phyloP scores from a whole-genome alignment of 2,113 vertebrate species.

The Zosterops borbonicus region DNA sequence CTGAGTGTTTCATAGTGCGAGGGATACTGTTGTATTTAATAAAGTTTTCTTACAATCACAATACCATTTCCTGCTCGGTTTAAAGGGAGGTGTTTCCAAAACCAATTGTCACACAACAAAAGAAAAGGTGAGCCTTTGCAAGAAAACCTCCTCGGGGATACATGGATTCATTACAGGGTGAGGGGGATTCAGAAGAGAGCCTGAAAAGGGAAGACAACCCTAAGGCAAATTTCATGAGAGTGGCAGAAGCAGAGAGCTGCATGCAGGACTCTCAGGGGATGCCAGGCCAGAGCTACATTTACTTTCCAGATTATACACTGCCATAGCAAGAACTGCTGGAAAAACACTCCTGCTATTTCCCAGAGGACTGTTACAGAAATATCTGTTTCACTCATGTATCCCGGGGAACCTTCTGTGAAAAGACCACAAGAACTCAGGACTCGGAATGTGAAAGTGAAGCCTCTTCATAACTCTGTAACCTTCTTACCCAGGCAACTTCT shows the following conservation, averaged over 20 bases:
- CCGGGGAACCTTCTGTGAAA: neutral
- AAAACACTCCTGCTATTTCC: neutral
- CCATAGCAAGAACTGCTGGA: neutral
- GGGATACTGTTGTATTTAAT: neutral
- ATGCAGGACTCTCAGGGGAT: neutral
- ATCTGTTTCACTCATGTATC: neutral
- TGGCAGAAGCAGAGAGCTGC: neutral
- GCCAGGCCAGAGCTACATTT: neutral
- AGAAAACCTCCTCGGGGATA: neutral
- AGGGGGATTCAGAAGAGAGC: neutral
- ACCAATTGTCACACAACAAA: neutral
- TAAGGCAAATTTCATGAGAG: neutral
- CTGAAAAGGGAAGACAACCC: neutral
- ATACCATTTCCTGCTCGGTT: neutral
- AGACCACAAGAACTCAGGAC: neutral
- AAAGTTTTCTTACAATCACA: neutral
- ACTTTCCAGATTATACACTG: neutral
- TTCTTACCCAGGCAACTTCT: neutral
- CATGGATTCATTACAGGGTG: neutral
- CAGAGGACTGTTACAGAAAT: neutral
- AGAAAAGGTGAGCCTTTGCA: neutral
- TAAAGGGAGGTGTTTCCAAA: neutral
- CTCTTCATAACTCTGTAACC: neutral
- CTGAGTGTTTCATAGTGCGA: neutral
- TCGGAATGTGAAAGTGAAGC: neutral